Evolutionary conservation across 2,888 invertebrate genomes (phyloP).

Genomic region (Troides oblongomaculatus): DNA sequence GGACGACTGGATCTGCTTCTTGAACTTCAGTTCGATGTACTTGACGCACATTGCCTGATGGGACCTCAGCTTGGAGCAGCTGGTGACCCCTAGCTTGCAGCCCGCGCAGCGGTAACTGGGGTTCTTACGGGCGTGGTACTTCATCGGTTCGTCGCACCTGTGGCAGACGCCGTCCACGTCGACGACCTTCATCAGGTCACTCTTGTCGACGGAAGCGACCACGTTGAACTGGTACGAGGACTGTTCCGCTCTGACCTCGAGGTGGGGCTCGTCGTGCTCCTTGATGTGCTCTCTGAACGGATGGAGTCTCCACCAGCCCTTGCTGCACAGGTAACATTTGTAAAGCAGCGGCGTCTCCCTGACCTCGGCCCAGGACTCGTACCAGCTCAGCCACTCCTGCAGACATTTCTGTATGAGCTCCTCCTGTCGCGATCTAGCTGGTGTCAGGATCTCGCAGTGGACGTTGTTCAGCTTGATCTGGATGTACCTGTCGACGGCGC

Average conservation of each 20-base stretch:
- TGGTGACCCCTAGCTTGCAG: background rate
- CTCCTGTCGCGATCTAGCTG: background rate
- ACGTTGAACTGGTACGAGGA: background rate
- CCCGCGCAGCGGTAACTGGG: conserved; percentile 4
- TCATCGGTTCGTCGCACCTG: background rate
- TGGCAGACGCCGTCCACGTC: background rate
- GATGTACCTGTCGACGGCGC: background rate
- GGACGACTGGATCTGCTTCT: background rate
- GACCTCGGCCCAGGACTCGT: background rate
- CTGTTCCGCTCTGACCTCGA: background rate
- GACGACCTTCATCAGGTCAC: background rate
- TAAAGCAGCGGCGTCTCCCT: conserved; percentile 11
- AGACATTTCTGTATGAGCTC: background rate
- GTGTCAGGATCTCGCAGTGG: background rate
- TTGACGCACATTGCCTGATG: conserved; percentile 6
- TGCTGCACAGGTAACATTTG: conserved; percentile 21
- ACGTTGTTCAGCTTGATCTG: conserved; percentile 1
- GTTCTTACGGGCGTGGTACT: background rate
- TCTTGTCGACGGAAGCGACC: background rate
- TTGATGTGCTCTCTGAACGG: conserved; percentile 21
- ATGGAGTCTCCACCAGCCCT: conserved; percentile 19
- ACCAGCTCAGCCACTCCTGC: conserved; percentile 6
- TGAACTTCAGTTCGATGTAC: background rate
- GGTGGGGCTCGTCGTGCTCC: background rate
- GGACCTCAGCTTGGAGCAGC: background rate